These are phyloP conservation scores for Caenorhabditis sp. DNA, from an alignment of 2,888 invertebrate species.

Conservation along the genomic window DNA sequence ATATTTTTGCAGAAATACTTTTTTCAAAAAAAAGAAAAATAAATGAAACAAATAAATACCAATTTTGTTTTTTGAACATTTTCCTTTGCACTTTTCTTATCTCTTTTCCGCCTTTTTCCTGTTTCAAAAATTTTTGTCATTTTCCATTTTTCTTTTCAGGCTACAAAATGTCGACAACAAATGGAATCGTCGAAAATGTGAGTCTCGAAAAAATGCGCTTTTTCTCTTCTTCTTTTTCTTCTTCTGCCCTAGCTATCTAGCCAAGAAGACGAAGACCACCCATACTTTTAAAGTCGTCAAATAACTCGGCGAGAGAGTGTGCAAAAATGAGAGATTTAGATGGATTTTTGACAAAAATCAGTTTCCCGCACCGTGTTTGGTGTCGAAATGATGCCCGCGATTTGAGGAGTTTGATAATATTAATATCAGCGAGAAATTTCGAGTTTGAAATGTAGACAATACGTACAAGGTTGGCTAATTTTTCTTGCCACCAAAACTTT, in stretches of 20 bases:
- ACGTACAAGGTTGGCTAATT: too few relatives aligned
- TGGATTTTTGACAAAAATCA: too few relatives aligned
- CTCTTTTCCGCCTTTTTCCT: not conserved
- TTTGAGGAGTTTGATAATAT: too few relatives aligned
- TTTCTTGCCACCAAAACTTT: too few relatives aligned
- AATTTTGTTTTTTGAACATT: constrained; percentile 1
- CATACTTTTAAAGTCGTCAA: too few relatives aligned
- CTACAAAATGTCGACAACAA: not conserved
- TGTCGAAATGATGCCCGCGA: too few relatives aligned
- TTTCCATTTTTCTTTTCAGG: not conserved
- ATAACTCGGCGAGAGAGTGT: too few relatives aligned
- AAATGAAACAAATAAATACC: not conserved
- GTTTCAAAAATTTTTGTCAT: not conserved
- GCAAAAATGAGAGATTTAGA: too few relatives aligned
- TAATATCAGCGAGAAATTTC: too few relatives aligned
- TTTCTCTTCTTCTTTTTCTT: not conserved
- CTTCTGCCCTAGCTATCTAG: not conserved
- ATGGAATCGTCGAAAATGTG: not conserved
- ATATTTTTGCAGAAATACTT: too few relatives aligned
- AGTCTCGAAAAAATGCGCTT: not conserved
- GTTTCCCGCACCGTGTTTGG: too few relatives aligned
- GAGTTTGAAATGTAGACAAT: too few relatives aligned
- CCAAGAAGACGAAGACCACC: not conserved
- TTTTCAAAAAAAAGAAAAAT: not conserved
- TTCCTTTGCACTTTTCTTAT: constrained; percentile 3